Evolutionary conservation across 2,888 invertebrate genomes (phyloP).

Genomic region (Andrena camellia): DNA sequence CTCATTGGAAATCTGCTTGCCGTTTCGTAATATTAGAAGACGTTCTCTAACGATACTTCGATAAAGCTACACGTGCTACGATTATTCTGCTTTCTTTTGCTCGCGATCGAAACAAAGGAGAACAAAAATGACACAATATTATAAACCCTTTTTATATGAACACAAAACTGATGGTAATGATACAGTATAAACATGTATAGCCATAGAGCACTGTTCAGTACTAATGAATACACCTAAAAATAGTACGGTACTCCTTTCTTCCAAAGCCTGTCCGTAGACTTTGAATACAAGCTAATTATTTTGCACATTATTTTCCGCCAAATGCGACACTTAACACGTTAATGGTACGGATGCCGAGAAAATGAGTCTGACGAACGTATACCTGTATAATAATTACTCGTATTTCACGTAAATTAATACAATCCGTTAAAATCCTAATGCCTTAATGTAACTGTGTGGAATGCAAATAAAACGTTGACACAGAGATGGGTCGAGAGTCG

Average conservation of each 20-base stretch:
- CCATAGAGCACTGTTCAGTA: constrained; percentile 58
- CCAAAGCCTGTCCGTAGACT: constrained; percentile 54
- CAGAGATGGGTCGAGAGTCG: constrained; percentile 39
- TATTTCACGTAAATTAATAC: constrained; percentile 60
- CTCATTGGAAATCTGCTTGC: constrained; percentile 34
- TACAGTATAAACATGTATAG: constrained; percentile 45
- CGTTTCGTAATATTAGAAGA: constrained; percentile 13
- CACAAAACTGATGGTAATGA: constrained; percentile 54
- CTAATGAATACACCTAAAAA: constrained; percentile 40
- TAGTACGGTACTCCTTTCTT: constrained; percentile 25
- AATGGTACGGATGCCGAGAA: constrained; percentile 58
- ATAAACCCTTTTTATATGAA: constrained; percentile 41
- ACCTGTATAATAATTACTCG: constrained; percentile 41
- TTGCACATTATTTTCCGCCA: constrained; percentile 47
- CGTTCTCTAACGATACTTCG: constrained; percentile 10
- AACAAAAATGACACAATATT: constrained; percentile 37
- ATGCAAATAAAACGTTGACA: constrained; percentile 64
- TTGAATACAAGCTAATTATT: constrained; percentile 45
- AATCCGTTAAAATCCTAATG: constrained; percentile 61
- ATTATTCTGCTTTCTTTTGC: constrained; percentile 20
- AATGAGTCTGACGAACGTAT: constrained; percentile 44
- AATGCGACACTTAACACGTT: constrained; percentile 61
- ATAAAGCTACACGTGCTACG: constrained; percentile 17
- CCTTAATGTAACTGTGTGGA: constrained; percentile 66
- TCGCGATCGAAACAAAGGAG: constrained; percentile 22